Conservation (phyloP, 2,113 vertebrate species). For the Helogale parvula region DNA sequence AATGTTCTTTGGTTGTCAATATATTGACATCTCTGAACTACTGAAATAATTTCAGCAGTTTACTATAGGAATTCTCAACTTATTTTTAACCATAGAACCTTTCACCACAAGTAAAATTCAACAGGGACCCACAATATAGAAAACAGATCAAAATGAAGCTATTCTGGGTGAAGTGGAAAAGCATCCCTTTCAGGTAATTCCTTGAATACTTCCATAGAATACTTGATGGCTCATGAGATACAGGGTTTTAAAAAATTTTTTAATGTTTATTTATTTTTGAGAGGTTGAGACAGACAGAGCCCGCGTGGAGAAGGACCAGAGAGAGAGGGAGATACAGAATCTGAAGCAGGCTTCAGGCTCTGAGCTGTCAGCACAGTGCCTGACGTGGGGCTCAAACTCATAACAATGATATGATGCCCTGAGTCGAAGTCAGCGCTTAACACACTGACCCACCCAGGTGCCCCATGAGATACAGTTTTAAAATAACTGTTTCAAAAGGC, state of each 20-base stretch:
- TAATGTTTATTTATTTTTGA: too few species aligned
- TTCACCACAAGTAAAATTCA: not conserved
- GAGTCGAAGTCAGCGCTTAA: too few species aligned
- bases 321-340: too few species aligned
- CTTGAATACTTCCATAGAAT: not conserved
- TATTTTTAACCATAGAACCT: not conserved
- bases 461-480: not conserved
- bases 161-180: not conserved
- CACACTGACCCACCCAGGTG: too few species aligned
- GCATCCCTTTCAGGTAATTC: not conserved
- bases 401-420: too few species aligned
- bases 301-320: too few species aligned
- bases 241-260: too few species aligned
- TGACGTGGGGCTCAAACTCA: too few species aligned
- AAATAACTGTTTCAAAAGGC: not conserved
- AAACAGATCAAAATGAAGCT: not conserved
- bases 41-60: slow-evolving; percentile 30
- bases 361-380: too few species aligned
- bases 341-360: too few species aligned
- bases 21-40: slow-evolving; percentile 4
- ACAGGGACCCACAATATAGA: not conserved
- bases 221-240: not conserved
- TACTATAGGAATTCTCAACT: not conserved
- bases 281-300: too few species aligned
- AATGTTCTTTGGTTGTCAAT: not conserved